Evolutionary conservation across 2,888 invertebrate species (phyloP), one percentile per base, ranked within the genome.

Genomic region (Zhengitettix transpicula): DNA sequence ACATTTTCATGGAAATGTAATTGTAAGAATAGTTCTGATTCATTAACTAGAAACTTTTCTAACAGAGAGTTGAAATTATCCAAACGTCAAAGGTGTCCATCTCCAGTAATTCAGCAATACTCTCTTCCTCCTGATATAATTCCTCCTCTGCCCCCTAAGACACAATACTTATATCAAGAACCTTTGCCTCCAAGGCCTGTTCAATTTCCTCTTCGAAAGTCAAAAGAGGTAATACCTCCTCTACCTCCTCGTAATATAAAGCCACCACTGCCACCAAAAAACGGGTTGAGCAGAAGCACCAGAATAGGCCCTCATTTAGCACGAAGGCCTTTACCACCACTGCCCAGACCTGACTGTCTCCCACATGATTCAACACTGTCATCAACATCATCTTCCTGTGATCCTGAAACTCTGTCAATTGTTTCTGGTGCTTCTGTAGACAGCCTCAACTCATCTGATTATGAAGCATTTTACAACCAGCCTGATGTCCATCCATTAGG

Each of bases 51-150:
- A n/a, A n/a, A 12, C 47, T 47, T 47, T n/a, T 12, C 44, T 11
- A 87, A 87, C 0, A 74, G 88, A 57, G 87, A 88, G 68, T 78
- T 81, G 12, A 78, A 86, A 62, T 88, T 89, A 68, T 83, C 84
- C 2, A 84, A 82, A 61, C 75, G 89, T 52, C 89, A 89, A 70
- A 76, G 89, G 1, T 79, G 80, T 61, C 76, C 77, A 14, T 77
- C 78, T 10, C 77, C 78, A 17, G 28, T 28, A 28, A 28, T 28
- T 28, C 28, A 28, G 7, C 28, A 28, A 28, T 28, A 28, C 28
- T 28, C 28, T 76, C 79, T 0, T 54, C 81, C 82, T 40, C 86
- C 86, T 0, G 86, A 86, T 68, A 79, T 86, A 14, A 78, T 86
- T 12, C 59, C 58, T 41, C 57, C 58, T 17, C 15, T 58, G 14